Evolutionary conservation across 2,888 invertebrate species (phyloP).

Genomic region (Troglohyphantes excavatus): DNA sequence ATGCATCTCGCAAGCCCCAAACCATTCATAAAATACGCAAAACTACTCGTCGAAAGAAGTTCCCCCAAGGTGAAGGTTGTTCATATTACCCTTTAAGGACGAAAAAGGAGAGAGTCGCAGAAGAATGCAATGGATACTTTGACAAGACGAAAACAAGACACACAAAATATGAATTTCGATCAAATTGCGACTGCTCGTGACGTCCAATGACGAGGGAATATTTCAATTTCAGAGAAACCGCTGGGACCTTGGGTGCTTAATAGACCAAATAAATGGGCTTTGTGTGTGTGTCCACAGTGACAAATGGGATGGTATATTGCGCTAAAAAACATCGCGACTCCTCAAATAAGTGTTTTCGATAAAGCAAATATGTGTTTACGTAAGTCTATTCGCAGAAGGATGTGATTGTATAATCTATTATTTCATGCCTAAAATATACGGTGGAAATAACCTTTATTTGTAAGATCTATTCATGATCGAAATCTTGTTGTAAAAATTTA

Average conservation of each 20-base stretch:
- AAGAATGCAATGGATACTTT: conserved; percentile 17
- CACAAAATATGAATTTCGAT: conserved; percentile 10
- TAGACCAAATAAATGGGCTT: background rate
- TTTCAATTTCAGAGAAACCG: conserved; percentile 9
- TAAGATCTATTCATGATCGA: no score
- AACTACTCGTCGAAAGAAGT: background rate
- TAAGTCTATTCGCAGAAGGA: background rate
- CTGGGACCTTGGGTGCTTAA: background rate
- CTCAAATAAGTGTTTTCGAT: background rate
- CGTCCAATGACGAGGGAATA: conserved; percentile 26
- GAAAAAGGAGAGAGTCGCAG: background rate
- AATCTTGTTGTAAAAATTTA: no score
- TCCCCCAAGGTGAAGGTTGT: background rate
- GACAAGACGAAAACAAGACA: background rate
- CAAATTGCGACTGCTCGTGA: conserved; percentile 19
- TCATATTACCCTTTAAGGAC: background rate
- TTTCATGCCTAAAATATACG: no score
- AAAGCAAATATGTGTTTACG: background rate
- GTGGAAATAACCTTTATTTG: no score
- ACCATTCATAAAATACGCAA: conserved; percentile 38
- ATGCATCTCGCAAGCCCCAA: conserved; percentile 27
- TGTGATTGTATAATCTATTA: no score
- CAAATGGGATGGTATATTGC: background rate
- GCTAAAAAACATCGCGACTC: background rate
- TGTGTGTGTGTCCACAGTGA: no score